Evolutionary conservation across 2,888 invertebrate genomes (phyloP).

Genomic region (Cepaea hortensis): DNA sequence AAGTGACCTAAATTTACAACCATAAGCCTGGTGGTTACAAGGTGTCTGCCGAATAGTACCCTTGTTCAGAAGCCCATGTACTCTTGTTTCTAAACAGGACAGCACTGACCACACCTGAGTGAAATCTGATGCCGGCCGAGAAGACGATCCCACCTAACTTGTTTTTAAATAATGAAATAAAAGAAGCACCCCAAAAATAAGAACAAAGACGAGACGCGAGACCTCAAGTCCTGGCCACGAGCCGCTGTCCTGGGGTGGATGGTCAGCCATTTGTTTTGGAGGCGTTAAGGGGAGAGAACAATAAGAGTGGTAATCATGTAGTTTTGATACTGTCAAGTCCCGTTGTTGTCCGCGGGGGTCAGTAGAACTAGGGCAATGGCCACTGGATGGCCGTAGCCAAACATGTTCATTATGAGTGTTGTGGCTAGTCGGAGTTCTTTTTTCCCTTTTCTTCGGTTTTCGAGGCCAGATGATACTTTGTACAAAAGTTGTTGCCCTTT

Average conservation of each 20-base stretch:
- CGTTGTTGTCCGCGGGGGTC: background rate
- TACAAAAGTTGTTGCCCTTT: background rate
- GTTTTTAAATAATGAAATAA: background rate
- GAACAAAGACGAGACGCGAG: background rate
- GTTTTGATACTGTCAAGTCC: background rate
- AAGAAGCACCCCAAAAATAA: background rate
- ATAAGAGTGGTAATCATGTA: background rate
- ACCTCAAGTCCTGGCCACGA: background rate
- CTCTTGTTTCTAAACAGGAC: too few species aligned
- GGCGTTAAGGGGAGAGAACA: background rate
- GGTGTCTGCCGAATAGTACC: too few species aligned
- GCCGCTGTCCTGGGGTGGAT: background rate
- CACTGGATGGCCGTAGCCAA: constrained; percentile 4
- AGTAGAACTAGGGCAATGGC: constrained; percentile 15
- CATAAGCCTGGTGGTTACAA: too few species aligned
- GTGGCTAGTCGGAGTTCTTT: background rate
- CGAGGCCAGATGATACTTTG: background rate
- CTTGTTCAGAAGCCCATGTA: too few species aligned
- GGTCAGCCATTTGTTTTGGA: background rate
- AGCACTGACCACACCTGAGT: too few species aligned
- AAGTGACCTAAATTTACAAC: too few species aligned
- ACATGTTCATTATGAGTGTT: background rate
- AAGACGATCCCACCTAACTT: background rate
- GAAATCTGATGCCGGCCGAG: background rate
- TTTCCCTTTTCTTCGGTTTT: background rate